Evolutionary conservation across 2,113 vertebrate species (phyloP).

Genomic region (Lampris incognitus): DNA sequence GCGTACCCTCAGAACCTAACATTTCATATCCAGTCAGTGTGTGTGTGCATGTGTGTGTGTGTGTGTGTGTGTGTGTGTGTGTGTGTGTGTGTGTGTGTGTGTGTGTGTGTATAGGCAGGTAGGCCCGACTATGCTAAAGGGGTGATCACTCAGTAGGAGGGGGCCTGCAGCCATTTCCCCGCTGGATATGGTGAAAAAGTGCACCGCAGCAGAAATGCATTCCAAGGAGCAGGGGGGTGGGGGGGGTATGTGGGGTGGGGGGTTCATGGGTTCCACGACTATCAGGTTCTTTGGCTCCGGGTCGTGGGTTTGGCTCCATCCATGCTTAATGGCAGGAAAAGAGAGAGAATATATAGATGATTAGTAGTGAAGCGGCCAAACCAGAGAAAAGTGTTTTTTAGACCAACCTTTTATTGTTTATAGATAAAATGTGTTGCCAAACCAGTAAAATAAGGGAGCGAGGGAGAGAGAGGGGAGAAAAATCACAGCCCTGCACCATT

Average conservation of each 20-base stretch:
- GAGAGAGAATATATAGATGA: constrained; percentile 73
- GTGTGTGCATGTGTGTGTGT: background rate
- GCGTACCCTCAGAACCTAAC: constrained; percentile 38
- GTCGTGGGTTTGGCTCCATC: constrained; percentile 76
- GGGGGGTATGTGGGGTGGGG: constrained; percentile 43
- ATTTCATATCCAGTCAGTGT: constrained; percentile 39
- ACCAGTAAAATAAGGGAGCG: constrained; percentile 37
- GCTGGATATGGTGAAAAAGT: constrained; percentile 79
- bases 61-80: no score
- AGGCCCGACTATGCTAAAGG: constrained; percentile 31
- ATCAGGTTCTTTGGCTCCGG: constrained; percentile 80
- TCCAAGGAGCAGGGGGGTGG: constrained; percentile 63
- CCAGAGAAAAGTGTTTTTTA: constrained; percentile 71
- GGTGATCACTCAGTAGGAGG: constrained; percentile 49
- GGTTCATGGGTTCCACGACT: constrained; percentile 81
- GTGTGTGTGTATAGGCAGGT: constrained; percentile 15
- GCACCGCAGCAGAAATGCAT: constrained; percentile 80
- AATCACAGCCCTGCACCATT: constrained; percentile 62
- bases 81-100: constrained; percentile 1
- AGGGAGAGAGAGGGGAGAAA: constrained; percentile 56
- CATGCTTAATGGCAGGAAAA: constrained; percentile 74
- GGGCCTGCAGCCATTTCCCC: constrained; percentile 71
- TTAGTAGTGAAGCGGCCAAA: constrained; percentile 77
- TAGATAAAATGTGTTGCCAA: constrained; percentile 74
- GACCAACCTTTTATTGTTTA: constrained; percentile 76